Evolutionary conservation across 2,797 vertebrate species (phyloP).

Genomic region (Spheniscus humboldti): DNA sequence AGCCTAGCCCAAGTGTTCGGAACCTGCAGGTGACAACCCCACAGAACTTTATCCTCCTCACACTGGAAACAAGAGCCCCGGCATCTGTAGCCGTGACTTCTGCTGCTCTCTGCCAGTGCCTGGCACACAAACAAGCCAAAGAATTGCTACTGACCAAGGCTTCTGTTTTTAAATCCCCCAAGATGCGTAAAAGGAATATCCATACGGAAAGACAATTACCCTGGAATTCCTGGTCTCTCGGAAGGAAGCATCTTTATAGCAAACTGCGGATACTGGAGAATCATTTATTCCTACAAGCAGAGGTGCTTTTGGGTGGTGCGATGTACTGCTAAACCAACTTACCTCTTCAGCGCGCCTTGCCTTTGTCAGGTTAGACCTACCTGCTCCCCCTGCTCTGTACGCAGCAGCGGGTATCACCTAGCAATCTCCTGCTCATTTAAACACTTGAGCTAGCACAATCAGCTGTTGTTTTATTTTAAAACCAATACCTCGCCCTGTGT

Average conservation of each 20-base stretch:
- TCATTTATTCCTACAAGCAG: not conserved
- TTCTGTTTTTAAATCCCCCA: not conserved
- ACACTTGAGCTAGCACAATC: not conserved
- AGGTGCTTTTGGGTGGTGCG: not conserved
- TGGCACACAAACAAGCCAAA: not conserved
- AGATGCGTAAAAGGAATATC: not conserved
- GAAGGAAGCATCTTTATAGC: not conserved
- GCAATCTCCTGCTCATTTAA: not conserved
- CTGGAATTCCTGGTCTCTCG: fast-evolving
- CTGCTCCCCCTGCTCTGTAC: not conserved
- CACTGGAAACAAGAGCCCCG: not conserved
- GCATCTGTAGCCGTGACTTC: not conserved
- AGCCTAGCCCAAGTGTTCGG: not conserved
- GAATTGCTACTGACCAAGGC: not conserved
- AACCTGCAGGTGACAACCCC: not conserved
- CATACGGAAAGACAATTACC: fast-evolving
- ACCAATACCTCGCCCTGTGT: not conserved
- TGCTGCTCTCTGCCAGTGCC: not conserved
- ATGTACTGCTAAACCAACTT: not conserved
- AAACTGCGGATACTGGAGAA: not conserved
- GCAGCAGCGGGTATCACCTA: fast-evolving
- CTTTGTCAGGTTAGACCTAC: not conserved
- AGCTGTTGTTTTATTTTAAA: not conserved
- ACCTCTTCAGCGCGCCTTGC: not conserved
- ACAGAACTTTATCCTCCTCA: not conserved